Evolutionary conservation across 2,113 vertebrate species (phyloP).

Genomic region (Isurus oxyrinchus): DNA sequence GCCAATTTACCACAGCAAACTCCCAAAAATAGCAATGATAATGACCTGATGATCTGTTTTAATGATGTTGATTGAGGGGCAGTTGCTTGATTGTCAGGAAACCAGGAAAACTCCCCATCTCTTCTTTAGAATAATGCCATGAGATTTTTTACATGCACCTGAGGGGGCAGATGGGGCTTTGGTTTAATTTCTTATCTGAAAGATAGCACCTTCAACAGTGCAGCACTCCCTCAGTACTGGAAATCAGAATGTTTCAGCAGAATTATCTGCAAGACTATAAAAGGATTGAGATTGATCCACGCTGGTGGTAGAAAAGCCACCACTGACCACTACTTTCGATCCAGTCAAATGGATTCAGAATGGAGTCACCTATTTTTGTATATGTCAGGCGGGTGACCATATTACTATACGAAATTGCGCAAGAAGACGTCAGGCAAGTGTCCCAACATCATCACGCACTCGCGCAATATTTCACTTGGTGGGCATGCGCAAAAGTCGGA

Average conservation of each 20-base stretch:
- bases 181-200: too few species aligned
- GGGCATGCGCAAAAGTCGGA: too few species aligned
- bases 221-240: too few species aligned
- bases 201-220: too few species aligned
- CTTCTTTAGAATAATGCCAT: background rate
- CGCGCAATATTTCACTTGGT: too few species aligned
- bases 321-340: background rate
- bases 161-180: too few species aligned
- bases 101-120: background rate
- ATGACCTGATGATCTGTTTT: background rate
- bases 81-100: background rate
- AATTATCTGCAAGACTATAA: background rate
- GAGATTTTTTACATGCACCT: too few species aligned
- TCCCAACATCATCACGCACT: too few species aligned
- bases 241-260: background rate
- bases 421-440: too few species aligned
- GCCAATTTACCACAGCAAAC: background rate
- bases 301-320: background rate
- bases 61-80: too few species aligned
- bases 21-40: background rate
- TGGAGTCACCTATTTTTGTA: background rate
- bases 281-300: background rate
- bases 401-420: background rate
- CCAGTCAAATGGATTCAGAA: background rate
- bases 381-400: background rate